Percentiles rank a stretch among this genome's conserved stretches.
These are phyloP conservation scores for Andricus curvator DNA, from an alignment of 2,888 invertebrate species.

Conservation along the genomic window DNA sequence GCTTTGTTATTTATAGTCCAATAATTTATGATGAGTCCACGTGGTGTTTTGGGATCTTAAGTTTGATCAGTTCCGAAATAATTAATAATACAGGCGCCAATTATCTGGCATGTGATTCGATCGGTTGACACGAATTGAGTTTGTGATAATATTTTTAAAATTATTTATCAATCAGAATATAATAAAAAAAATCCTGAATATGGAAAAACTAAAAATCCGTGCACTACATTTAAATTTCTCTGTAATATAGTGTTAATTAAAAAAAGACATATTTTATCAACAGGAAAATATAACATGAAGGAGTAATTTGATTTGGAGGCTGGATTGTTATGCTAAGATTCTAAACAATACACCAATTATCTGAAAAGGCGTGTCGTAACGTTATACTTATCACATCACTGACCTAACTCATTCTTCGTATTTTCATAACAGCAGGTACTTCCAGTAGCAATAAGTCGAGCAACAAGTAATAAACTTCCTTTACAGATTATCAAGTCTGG, in stretches of 20 bases:
- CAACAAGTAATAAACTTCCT: neutral
- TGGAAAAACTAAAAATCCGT: no score
- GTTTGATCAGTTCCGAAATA: neutral
- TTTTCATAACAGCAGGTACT: slow-evolving; percentile 8
- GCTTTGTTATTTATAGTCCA: neutral
- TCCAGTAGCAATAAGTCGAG: neutral
- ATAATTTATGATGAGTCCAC: neutral
- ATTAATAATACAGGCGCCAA: neutral
- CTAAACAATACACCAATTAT: slow-evolving; percentile 24
- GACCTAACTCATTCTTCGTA: slow-evolving; percentile 14
- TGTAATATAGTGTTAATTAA: neutral
- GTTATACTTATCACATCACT: slow-evolving; percentile 15
- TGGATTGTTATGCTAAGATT: neutral
- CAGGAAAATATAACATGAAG: neutral
- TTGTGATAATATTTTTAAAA: neutral
- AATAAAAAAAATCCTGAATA: no score
- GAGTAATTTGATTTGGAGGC: neutral
- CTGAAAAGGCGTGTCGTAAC: slow-evolving; percentile 14
- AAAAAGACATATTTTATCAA: neutral
- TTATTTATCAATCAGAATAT: no score
- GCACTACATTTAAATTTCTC: neutral
- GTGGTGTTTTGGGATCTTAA: neutral
- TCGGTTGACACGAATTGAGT: neutral
- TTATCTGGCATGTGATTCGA: neutral
- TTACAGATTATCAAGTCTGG: neutral